Evolutionary conservation across 2,113 vertebrate species (phyloP).

Genomic region (Drymodes brunneopygia): DNA sequence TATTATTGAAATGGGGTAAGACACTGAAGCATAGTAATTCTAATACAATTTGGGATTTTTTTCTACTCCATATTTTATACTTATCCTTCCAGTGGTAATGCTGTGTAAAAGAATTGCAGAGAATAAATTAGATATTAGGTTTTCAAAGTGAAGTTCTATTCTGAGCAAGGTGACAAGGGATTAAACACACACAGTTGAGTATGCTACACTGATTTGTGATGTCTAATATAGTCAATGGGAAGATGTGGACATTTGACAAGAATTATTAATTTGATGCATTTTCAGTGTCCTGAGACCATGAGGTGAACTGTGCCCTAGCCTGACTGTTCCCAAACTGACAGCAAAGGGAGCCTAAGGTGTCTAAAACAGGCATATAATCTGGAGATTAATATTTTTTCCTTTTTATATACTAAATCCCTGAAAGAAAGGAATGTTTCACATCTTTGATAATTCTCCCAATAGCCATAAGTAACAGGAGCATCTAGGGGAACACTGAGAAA

Average conservation of each 20-base stretch:
- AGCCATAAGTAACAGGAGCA: neutral
- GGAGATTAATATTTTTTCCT: neutral
- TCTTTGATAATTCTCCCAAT: neutral
- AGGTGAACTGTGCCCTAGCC: neutral
- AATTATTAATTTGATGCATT: neutral
- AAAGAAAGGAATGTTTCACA: neutral
- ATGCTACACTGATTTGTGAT: neutral
- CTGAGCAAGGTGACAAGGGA: neutral
- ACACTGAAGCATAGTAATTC: neutral
- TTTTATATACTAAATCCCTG: neutral
- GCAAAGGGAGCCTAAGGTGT: neutral
- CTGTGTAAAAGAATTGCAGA: accelerated
- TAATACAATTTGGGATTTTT: neutral
- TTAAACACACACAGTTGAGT: neutral
- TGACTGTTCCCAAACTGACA: neutral
- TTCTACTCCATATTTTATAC: neutral
- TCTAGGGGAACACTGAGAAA: neutral
- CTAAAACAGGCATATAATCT: neutral
- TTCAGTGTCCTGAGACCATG: neutral
- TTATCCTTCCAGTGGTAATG: neutral
- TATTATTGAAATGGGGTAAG: neutral
- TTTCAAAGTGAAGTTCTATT: neutral
- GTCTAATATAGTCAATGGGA: neutral
- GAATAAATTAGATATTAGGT: neutral
- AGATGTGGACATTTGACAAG: neutral